A percentile compares a stretch with the other conserved stretches of the same genome.
These are phyloP conservation scores for Mesembrinibis cayennensis DNA, from an alignment of 2,113 vertebrate genomes.

Conservation along the genomic window DNA sequence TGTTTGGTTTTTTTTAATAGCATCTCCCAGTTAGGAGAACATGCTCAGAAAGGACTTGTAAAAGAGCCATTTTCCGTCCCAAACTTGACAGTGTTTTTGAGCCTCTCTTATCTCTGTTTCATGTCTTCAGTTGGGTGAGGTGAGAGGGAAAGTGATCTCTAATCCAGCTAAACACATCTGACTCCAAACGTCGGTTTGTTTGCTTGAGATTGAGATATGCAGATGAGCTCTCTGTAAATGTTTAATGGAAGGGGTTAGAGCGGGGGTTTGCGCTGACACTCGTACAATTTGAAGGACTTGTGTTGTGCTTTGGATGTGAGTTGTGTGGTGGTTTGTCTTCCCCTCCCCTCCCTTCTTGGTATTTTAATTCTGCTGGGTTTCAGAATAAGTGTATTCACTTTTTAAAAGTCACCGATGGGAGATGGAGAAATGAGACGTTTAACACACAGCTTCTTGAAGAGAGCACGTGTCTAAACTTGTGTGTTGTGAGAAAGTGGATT, in stretches of 20 bases:
- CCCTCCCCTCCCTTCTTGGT: too few relatives aligned
- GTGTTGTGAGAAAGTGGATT: not conserved
- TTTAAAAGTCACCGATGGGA: not conserved
- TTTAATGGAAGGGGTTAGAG: conserved; percentile 43
- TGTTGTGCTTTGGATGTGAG: not conserved
- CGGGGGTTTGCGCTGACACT: conserved; percentile 29
- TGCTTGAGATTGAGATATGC: not conserved
- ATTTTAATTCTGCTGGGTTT: conserved; percentile 11
- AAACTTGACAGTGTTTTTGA: not conserved
- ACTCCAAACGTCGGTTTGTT: not conserved
- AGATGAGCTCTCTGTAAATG: conserved; percentile 49
- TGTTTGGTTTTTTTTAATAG: not conserved
- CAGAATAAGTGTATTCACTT: not conserved
- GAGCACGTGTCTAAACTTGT: not conserved
- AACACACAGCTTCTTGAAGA: not conserved
- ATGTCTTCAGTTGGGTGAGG: not conserved
- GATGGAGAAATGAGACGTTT: not conserved
- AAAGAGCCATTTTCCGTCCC: not conserved
- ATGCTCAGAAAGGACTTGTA: not conserved
- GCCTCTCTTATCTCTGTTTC: not conserved
- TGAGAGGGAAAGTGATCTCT: not conserved
- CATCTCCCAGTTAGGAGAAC: not conserved
- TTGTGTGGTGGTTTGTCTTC: not conserved
- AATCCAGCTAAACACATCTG: not conserved
- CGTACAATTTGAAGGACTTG: not conserved